Percentiles rank a stretch among this genome's conserved stretches.
Evolutionary conservation across 92 coral and sea anemone species (phyloP).

Genomic region (Bergia sp.): DNA sequence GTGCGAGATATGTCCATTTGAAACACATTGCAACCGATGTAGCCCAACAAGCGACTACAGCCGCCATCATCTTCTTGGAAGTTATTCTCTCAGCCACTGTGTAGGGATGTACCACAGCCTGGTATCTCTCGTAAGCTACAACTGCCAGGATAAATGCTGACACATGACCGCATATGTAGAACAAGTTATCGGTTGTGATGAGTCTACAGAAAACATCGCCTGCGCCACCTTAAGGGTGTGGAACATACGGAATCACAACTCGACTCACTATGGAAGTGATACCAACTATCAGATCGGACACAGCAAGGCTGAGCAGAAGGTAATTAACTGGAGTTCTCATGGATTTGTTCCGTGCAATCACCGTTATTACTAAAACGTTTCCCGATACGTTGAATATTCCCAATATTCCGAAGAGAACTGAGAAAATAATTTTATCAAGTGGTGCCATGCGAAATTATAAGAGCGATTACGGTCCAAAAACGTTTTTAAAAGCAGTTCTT

Average conservation of each 20-base stretch:
- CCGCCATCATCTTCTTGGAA: background rate
- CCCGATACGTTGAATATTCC: background rate
- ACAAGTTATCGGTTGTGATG: background rate
- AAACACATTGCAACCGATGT: background rate
- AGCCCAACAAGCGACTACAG: conserved; percentile 11
- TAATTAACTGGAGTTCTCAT: background rate
- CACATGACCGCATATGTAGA: conserved; percentile 10
- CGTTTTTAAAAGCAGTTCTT: background rate
- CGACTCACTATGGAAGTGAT: background rate
- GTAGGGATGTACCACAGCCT: conserved; percentile 23
- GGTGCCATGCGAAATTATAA: background rate
- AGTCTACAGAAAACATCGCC: conserved; percentile 3
- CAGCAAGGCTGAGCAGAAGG: background rate
- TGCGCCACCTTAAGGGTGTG: background rate
- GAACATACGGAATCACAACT: background rate
- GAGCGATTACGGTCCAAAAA: background rate
- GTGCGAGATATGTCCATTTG: conserved; percentile 15
- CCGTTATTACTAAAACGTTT: background rate
- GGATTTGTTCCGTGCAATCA: background rate
- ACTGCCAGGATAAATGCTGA: background rate
- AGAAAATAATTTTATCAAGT: background rate
- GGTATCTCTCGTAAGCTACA: conserved; percentile 17
- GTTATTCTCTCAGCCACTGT: conserved; percentile 7
- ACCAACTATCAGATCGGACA: background rate
- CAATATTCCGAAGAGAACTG: background rate